Evolutionary conservation across 2,113 vertebrate species (phyloP), one percentile per base, ranked within the genome.

Genomic region (Psittacara wagleri): DNA sequence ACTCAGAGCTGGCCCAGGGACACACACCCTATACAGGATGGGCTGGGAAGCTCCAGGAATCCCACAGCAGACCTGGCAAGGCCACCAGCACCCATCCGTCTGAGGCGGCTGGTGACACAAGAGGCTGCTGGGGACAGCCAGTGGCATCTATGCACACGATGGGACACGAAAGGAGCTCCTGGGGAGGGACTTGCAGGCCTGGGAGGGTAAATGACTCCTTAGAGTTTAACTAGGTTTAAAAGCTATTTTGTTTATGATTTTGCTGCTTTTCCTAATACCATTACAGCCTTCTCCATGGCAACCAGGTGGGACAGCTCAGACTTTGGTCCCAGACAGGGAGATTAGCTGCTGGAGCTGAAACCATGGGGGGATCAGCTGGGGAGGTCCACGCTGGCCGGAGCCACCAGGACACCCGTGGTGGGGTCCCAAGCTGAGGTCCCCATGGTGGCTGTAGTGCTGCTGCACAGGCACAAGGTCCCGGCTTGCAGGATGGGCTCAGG

Each of bases 271-370:
- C 92, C 64, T 92, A 93, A 96, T 59, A 83, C 90, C 76, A 86
- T 92, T 94, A 86, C 88, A 92, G 31, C 94, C 92, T 81, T 96
- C 77, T 84, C 95, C 94, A 95, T 88, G 69, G 88, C 69, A 96
- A 96, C 95, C 59, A 85, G 91, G 75, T 76, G 75, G 51, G 74
- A 72, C 2, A 1, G 79, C 88, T 73, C 92, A 97, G 96, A 95
- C 95, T 96, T 96, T 96, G 95, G 86, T 93, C 96, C 61, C 5
- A 0, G 48, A n/a, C 0, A 0, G 43, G 70, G 66, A 92, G 80
- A 92, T 95, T 81, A 96, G 61, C 55, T 80, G 41, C n/a, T 0
- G 5, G 79, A 48, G 83, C 76, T 46, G 78, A n/a, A 57, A 54
- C 0, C 37, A 37, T 25, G 54, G 7, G 29, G 52, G 52, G 78